Percentiles rank a stretch among this genome's conserved stretches.
phyloP scores from a whole-genome alignment of 1,140 invertebrate genomes.

The Bradysia coprophila region DNA sequence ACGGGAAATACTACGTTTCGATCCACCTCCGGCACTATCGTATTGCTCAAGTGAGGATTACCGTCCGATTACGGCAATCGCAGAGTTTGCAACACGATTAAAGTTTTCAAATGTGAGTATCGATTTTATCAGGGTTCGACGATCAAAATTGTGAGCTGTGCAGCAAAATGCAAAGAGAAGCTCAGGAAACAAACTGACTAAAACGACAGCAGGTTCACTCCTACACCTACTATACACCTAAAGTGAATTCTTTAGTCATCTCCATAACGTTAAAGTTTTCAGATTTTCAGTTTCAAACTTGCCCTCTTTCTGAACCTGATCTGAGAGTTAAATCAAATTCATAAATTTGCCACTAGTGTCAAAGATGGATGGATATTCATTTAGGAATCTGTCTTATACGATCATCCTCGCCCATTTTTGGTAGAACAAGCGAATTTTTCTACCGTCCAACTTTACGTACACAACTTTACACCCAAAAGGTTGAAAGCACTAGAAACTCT shows the following conservation, averaged over 20 bases:
- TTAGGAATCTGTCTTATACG: too few relatives aligned
- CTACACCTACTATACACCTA: background rate
- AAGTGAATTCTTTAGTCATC: background rate
- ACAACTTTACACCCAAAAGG: too few relatives aligned
- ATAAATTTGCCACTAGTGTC: too few relatives aligned
- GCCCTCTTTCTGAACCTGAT: background rate
- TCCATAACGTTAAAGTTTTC: background rate
- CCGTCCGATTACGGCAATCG: slow-evolving; percentile 20
- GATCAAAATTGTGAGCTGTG: too few relatives aligned
- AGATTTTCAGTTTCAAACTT: background rate
- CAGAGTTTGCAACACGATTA: slow-evolving; percentile 18
- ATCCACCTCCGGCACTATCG: slow-evolving; percentile 18
- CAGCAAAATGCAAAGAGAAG: too few relatives aligned
- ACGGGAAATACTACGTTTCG: slow-evolving; percentile 21
- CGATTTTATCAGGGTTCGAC: background rate
- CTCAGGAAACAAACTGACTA: too few relatives aligned
- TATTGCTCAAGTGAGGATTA: slow-evolving; percentile 21
- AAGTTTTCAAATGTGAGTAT: slow-evolving; percentile 17
- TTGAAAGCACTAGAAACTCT: too few relatives aligned
- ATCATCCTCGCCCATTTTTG: too few relatives aligned
- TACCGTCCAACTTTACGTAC: too few relatives aligned
- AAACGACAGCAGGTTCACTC: background rate
- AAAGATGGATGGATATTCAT: too few relatives aligned
- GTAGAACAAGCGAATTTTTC: too few relatives aligned
- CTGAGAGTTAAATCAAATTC: too few relatives aligned